Base-by-base conservation (phyloP, 2,888 invertebrate species). In the Phortica magna region DNA sequence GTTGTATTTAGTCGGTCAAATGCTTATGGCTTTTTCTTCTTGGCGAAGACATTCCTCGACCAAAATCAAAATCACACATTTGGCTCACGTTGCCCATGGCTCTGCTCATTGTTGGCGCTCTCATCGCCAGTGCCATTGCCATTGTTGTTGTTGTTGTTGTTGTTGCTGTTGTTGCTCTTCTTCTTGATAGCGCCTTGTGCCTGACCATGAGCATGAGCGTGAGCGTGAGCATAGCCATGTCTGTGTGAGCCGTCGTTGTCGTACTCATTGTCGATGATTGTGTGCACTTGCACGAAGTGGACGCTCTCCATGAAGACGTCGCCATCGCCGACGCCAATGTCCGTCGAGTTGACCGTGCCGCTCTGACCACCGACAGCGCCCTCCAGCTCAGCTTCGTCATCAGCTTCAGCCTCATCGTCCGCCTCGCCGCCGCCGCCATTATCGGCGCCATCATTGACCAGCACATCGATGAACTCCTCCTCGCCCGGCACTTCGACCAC, bases 61-160 rank as follows among this genome's bases (percentile, higher is more conserved):
- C 83, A 86, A 79, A 84, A 83, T 86, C 85, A 78, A 79, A 88
- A 87, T 86, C 87, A 86, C 68, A 88, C 87, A 81, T 78, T 83
- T 14, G 85, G 80, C 55, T 79, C 80, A 9, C 79, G 76, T 74
- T 9, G 75, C 1, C 73, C 70, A 0, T 59, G 80, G 4, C 67
- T 71, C 65, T 79, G 5, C 68, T 39, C 61, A 41, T 65, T 43
- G 9, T 39, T n/a, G 19, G 41, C 73, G 59, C 10, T 31, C 12
- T 73, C 19, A 19, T 73, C 31, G 19, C 59, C 31, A 12, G 9
- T 72, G n/a, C 14, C 65, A 43, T n/a, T 70, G 5, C 6, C 43
- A 14, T 53, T 42, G 14, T 41, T 17, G 4, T 42, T 42, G 17
- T 42, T 59, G 39, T 39, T 55, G 3, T 41, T 19, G 7, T 41